Base-by-base conservation (phyloP, 1,140 invertebrate species). In the Trachelipus rathkii region DNA sequence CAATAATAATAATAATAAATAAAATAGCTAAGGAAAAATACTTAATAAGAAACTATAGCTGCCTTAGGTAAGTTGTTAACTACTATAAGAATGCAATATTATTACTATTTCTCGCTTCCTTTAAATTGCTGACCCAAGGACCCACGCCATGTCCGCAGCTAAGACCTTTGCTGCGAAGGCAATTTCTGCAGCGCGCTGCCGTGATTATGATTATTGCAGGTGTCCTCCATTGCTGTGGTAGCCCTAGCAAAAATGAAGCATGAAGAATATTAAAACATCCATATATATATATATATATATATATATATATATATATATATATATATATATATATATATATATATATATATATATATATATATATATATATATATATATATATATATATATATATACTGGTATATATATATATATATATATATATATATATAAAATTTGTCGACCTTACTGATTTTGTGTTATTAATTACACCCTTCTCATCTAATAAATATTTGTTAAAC, bases 301-400 rank as follows among this genome's bases (percentile, higher is more conserved):
- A 60, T 60, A 60, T 60, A 60, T 60, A 60, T 60, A 60, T 60
- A 60, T 60, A 60, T 60, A 60, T 60, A 60, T 60, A 60, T 60
- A 60, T 60, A 60, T 60, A 19, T 60, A 19, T 60, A 60, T 60
- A 19, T 60, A 60, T 60, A 19, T 60, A 60, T 60, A 19, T 60
- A 60, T 60, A 60, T 60, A 60, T 60, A 33, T 33, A 33, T 33
- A 33, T 33, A 33, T 33, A 33, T 33, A 33, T 33, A 33, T 33
- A 33, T 33, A 33, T 33, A 33, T 60, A 19, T 60, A 60, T 60
- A 60, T 60, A 60, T 60, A 33, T 33, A 33, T 33, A 33, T 33
- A 33, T 33, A 33, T 33, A 33, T 33, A 33, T 33, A 33, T 33
- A 33, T 33, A 33, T 33, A 33, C 6, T n/a, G n/a, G n/a, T n/a